Conservation (phyloP, 2,113 vertebrate species). For the Propithecus coquereli region DNA sequence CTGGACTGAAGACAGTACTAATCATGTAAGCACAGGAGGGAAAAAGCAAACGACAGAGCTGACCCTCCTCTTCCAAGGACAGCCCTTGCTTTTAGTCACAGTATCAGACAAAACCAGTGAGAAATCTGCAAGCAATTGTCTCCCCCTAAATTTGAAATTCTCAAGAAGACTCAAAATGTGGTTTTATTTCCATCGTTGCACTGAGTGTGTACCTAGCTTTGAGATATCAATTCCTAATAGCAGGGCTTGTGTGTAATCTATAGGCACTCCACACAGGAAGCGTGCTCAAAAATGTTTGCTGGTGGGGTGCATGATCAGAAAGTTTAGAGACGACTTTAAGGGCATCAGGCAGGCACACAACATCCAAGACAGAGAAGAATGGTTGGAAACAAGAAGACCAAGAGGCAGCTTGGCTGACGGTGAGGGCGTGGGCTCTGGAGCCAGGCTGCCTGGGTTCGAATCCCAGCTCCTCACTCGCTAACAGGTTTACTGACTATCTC, state of each 20-base stretch:
- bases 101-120: background rate
- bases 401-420: background rate
- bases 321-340: background rate
- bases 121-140: background rate
- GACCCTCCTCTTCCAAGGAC: background rate
- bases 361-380: background rate
- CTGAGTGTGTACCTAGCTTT: background rate
- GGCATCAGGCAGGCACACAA: background rate
- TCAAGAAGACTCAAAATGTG: background rate
- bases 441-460: background rate
- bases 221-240: background rate
- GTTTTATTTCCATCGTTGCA: background rate
- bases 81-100: background rate
- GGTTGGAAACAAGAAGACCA: background rate
- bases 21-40: background rate
- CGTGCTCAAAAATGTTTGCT: background rate
- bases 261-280: background rate
- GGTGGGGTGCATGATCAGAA: background rate
- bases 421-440: background rate
- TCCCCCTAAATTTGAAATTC: background rate
- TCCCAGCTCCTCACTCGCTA: background rate
- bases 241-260: background rate
- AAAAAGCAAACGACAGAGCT: background rate
- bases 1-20: background rate
- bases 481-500: background rate